These are phyloP conservation scores for Caretta caretta DNA, from an alignment of 2,113 vertebrate species.

Conservation along the genomic window DNA sequence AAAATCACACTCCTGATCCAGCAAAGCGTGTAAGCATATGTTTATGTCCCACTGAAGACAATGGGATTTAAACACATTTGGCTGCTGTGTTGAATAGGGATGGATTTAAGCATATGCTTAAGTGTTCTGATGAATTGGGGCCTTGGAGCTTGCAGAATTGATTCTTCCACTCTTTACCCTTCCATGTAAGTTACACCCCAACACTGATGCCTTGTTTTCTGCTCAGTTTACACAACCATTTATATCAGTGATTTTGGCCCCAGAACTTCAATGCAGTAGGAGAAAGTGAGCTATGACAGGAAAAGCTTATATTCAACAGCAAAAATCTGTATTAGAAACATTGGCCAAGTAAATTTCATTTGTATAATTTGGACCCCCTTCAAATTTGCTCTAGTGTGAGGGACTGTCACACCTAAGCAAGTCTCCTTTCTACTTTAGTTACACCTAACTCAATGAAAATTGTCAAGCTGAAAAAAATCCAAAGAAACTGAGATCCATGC, in stretches of 20 bases:
- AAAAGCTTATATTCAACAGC: neutral
- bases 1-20: neutral
- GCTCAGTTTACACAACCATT: neutral
- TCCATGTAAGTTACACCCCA: fast-evolving
- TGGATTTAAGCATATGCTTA: fast-evolving
- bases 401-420: neutral
- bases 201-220: neutral
- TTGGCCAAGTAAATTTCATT: neutral
- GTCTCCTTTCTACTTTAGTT: neutral
- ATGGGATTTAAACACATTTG: neutral
- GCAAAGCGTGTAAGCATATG: neutral
- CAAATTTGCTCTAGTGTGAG: neutral
- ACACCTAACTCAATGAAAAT: neutral
- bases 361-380: neutral
- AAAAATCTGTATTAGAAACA: neutral
- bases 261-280: neutral
- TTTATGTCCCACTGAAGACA: neutral
- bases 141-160: neutral
- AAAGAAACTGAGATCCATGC: neutral
- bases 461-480: neutral
- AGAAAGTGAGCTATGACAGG: neutral
- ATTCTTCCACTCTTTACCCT: neutral
- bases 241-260: neutral
- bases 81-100: neutral
- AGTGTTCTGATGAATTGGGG: neutral